Percentiles rank a stretch among this genome's conserved stretches.
Evolutionary conservation across 2,797 vertebrate species (phyloP).

Genomic region (Anas bahamensis): DNA sequence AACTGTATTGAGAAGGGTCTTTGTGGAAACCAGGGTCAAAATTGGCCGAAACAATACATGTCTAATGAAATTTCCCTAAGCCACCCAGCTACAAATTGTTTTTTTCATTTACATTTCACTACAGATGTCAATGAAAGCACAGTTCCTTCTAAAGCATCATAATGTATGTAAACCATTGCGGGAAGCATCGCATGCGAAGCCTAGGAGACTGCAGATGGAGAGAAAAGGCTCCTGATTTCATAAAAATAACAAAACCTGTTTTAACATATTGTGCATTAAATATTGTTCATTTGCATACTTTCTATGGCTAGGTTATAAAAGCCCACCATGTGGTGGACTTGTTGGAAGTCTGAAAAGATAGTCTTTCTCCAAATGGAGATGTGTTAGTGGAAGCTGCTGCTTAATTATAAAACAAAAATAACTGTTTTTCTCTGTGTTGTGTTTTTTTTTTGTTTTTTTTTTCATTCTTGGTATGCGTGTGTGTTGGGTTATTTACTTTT

Average conservation of each 20-base stretch:
- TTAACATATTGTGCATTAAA: conserved; percentile 68
- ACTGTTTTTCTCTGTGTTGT: background rate
- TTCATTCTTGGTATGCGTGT: background rate
- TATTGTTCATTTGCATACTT: conserved; percentile 73
- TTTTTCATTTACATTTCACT: conserved; percentile 55
- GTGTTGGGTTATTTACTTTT: background rate
- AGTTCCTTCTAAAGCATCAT: conserved; percentile 40
- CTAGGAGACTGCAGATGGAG: conserved; percentile 68
- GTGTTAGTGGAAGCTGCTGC: conserved; percentile 63
- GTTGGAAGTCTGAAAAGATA: conserved; percentile 49
- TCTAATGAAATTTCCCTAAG: conserved; percentile 45
- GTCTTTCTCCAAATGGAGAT: conserved; percentile 56
- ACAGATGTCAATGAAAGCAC: conserved; percentile 59
- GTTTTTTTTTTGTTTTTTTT: too few relatives aligned
- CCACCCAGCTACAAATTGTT: conserved; percentile 29
- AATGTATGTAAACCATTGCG: conserved; percentile 60
- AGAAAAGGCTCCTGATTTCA: conserved; percentile 72
- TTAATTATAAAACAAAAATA: conserved; percentile 69
- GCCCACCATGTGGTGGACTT: conserved; percentile 70
- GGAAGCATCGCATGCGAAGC: conserved; percentile 12
- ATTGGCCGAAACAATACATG: conserved; percentile 1
- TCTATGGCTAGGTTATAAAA: conserved; percentile 55
- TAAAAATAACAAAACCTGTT: conserved; percentile 70
- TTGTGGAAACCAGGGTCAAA: background rate
- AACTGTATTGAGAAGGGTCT: background rate